A percentile compares a stretch with the other conserved stretches of the same genome.
phyloP scores from a whole-genome alignment of 2,113 vertebrate genomes.

The Scartelaos histophorus region DNA sequence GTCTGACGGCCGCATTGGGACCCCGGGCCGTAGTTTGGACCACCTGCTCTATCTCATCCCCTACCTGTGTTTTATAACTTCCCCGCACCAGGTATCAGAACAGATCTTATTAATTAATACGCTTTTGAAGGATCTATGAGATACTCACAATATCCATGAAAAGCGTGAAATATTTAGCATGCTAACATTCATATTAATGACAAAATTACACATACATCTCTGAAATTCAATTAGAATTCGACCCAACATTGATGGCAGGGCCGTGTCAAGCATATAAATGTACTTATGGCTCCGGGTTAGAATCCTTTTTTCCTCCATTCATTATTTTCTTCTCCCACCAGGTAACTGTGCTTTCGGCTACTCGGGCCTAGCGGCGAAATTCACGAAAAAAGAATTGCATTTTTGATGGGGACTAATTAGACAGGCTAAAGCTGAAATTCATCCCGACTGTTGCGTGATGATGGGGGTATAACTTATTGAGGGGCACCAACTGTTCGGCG shows the following conservation, averaged over 20 bases:
- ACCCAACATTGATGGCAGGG: conserved; percentile 78
- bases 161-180: conserved; percentile 81
- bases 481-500: conserved; percentile 67
- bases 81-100: conserved; percentile 69
- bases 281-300: conserved; percentile 79
- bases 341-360: conserved; percentile 79
- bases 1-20: too few relatives aligned
- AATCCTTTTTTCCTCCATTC: conserved; percentile 79
- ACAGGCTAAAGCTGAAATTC: conserved; percentile 70
- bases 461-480: conserved; percentile 71
- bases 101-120: conserved; percentile 79
- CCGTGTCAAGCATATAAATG: conserved; percentile 83
- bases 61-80: conserved; percentile 67
- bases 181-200: conserved; percentile 82
- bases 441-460: conserved; percentile 67
- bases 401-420: conserved; percentile 84
- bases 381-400: conserved; percentile 76
- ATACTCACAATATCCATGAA: conserved; percentile 76
- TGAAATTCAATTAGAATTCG: conserved; percentile 83
- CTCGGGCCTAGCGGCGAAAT: conserved; percentile 75
- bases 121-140: conserved; percentile 79
- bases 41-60: conserved; percentile 54
- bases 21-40: too few relatives aligned
- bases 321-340: conserved; percentile 69
- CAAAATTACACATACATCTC: conserved; percentile 83